Evolutionary conservation across 1,140 invertebrate species (phyloP), one percentile per base, ranked within the genome.

Genomic region (Helicoverpa armigera): DNA sequence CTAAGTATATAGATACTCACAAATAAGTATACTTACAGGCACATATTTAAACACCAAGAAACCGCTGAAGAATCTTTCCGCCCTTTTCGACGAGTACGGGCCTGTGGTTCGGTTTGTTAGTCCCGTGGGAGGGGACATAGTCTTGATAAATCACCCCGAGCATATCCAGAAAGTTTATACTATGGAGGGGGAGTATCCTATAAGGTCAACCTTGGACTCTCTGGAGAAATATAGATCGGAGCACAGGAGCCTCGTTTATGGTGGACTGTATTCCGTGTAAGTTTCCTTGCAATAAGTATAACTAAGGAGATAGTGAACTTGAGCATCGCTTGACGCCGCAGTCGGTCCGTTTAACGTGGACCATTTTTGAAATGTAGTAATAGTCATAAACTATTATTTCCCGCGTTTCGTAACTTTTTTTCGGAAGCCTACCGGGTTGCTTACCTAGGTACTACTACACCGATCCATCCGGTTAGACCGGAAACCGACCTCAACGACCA

Each of bases 21-120:
- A 3, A 23, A 23, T 23, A 23, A 65, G 9, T 13, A 5, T 7
- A 31, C 54, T 87, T 80, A 51, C 65, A 96, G 95, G 95, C 53
- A 85, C 91, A 7, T 90, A 90, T 48, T 79, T 96, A 16, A 88
- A 84, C 12, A 94, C 87, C 9, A 86, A 85, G 63, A 91, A 91
- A 50, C 94, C 95, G 9, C 67, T 95, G 3, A 93, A 88, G 9
- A 94, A 94, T 11, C 86, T 96, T 3, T 95, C 95, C 2, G 95
- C 93, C 69, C 87, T 97, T 0, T 96, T 96, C 79, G 95, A 96
- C 69, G 94, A 96, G 82, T 97, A 97, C 78, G 96, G 96, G 2
- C 96, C 96, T 0, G 95, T 97, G 9, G 96, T 97, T 4, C 92
- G 96, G 67, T 92, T 97, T 18, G 95, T 96, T 13, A 96, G 96